Evolutionary conservation across 1,140 invertebrate genomes (phyloP), one percentile per base, ranked within the genome.

Genomic region (Thaumetopoea pityocampa): DNA sequence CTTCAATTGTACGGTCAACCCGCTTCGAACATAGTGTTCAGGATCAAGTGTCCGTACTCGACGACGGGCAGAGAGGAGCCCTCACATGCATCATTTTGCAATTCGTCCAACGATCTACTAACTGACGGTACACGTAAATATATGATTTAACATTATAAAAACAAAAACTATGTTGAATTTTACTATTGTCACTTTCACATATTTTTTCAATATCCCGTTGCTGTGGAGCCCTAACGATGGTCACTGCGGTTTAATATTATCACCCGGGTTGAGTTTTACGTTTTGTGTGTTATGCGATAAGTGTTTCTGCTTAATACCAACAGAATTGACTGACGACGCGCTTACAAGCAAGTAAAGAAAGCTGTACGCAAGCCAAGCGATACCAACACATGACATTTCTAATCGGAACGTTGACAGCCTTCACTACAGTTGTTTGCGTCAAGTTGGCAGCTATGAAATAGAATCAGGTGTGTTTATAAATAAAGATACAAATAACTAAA

Each of bases 161-260:
- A 70, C 62, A 68, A 71, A 70, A 70, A 72, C 53, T 49, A 60
- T 69, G 64, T 68, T 61, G 55, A 72, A 15, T 68, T 63, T 63
- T 78, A 34, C 46, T 52, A 72, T 61, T 76, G 79, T 83, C 76
- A 83, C 79, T 81, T 76, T 81, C 70, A 76, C 74, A 73, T 66
- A 71, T 69, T 67, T 67, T 51, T 57, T 51, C 54, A 61, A 51
- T 57, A 73, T 73, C 56, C 51, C 43, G 14, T 12, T 33, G 26
- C 38, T 58, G 49, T 52, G 50, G 48, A 41, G 49, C 53, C 50
- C 17, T 19, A 42, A 50, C 26, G 16, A 17, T 28, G 48, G 47
- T 57, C 35, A 18, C 42, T 52, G 40, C 32, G 50, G 30, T 41
- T 46, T 51, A 8, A 5, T 38, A 40, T 34, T 34, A 49, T 40